Base-by-base conservation (phyloP, 2,113 vertebrate species). In the Festucalex cinctus region DNA sequence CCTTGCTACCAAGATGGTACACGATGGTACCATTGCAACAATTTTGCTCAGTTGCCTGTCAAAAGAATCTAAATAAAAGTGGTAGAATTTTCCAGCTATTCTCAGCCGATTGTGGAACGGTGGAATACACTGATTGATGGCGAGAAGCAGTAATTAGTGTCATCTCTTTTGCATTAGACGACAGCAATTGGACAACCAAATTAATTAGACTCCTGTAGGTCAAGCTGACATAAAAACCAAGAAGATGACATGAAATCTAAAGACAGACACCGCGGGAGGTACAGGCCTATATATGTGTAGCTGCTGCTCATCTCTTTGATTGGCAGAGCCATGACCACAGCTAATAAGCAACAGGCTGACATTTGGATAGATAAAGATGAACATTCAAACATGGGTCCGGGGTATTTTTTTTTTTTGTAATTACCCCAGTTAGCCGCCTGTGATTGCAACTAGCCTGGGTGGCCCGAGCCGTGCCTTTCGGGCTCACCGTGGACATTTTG, bases 301-400 rank as follows among this genome's bases (percentile, higher is more conserved):
- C 72, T 35, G 67, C 43, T 44, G 43, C 74, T 84, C 80, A 68
- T 83, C 70, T 86, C 70, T 57, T 20, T 44, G 88, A 91, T 79
- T 90, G 88, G 81, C 89, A 90, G 83, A 66, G 75, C 81, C 63
- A 62, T 68, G 78, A 80, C 82, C 84, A 84, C 71, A 80, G 84
- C 76, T 89, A 89, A 87, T 87, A 90, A 89, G 89, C 79, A 82
- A 77, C 74, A 84, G 73, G 72, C 79, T 91, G 90, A 91, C 91
- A 92, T 92, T 92, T 92, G 81, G 81, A 86, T 74, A 86, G 89
- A 90, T 88, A 86, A 57, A 90, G 83, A 89, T 88, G 81, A 81
- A 86, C 86, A 86, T 83, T 88, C 78, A 65, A 32, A 74, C 76
- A 83, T 59, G 71, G 69, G 88, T 81, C 81, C 78, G 48, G 74